Base-by-base conservation (phyloP, 2,888 invertebrate species). In the Darwinula stevensoni region DNA sequence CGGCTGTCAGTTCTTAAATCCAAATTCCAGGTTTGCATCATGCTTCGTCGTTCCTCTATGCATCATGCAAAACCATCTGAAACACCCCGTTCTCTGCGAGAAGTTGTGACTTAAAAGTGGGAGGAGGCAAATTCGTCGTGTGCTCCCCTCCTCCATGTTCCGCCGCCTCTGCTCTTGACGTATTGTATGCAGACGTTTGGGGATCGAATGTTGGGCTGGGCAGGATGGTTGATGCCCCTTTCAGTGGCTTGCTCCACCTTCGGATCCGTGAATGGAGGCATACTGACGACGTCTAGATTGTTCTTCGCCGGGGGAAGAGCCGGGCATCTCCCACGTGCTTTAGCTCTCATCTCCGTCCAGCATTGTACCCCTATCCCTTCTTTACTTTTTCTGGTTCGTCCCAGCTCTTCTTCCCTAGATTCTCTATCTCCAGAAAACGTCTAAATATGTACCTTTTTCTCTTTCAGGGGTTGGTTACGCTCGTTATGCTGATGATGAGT, bases 221-320 rank as follows among this genome's bases (percentile, higher is more conserved):
- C 82, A 61, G 62, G 76, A 0, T 86, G 84, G 72, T 63, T 73
- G 27, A 88, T 91, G 75, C 86, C 91, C 0, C 56, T 91, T 31
- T 88, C 88, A 48, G 91, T 94, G 0, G 88, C 88, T 2, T 70
- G 82, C 37, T 84, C 88, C 16, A 88, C 88, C 0, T 80, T 91
- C 46, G 91, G 91, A 2, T 82, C 84, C 2, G 56, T 91, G 2
- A 91, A 91, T 45, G 88, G 88, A 13, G 80, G 80, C 2, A 86
- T 91, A 39, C 86, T 88, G 47, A 78, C 88, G 1, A 80, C 86
- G 0, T 75, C 86, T 0, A 62, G 80, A 27, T 52, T 82, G 6
- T 78, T 80, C 49, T 82, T 82, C 49, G 80, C 78, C 3, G 82
- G 80, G 4, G 80, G 80, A 1, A 60, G 78, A 36, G 71, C 76